Conservation (phyloP, 2,888 invertebrate genomes). For the Formica aserva region DNA sequence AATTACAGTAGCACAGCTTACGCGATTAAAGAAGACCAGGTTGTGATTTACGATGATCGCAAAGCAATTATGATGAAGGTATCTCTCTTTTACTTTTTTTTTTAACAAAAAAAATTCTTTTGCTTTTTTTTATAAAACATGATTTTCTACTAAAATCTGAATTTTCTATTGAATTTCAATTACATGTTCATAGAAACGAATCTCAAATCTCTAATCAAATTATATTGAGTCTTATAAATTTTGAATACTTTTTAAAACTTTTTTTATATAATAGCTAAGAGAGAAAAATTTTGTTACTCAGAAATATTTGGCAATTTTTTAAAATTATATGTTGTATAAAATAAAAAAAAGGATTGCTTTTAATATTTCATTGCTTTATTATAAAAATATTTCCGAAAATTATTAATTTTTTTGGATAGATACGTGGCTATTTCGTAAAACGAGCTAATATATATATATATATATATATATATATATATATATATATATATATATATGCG, state of each 20-base stretch:
- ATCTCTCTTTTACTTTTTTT: conserved; percentile 37
- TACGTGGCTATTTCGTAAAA: not conserved
- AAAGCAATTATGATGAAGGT: conserved; percentile 92
- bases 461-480: too few species aligned
- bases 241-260: not conserved
- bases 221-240: not conserved
- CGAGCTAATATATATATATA: not conserved
- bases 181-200: not conserved
- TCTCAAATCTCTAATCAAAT: not conserved
- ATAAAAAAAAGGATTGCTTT: not conserved
- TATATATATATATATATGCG: too few species aligned
- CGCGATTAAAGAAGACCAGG: conserved; percentile 88
- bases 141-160: not conserved
- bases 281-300: not conserved
- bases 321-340: not conserved
- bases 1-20: conserved; percentile 88
- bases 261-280: not conserved
- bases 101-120: too few species aligned
- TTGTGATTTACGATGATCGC: conserved; percentile 92
- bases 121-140: not conserved
- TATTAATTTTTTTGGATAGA: not conserved
- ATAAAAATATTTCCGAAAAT: not conserved
- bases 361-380: not conserved
- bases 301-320: not conserved
- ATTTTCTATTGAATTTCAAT: not conserved